Conservation (phyloP, 2,113 vertebrate species). For the Alouatta palliata region DNA sequence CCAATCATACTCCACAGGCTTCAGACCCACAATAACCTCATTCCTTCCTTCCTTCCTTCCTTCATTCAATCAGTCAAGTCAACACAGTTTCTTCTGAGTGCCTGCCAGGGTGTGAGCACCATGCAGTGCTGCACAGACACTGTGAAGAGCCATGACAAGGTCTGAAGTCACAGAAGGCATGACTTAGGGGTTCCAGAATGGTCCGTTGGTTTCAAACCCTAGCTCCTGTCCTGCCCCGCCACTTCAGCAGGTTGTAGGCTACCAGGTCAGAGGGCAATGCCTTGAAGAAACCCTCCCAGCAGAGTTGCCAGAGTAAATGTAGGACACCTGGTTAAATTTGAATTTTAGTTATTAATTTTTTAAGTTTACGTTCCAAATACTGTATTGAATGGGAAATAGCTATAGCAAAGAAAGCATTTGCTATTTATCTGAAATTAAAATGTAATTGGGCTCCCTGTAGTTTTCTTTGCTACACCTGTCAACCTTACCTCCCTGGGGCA, state of each 20-base stretch:
- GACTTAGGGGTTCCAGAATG: background rate
- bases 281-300: background rate
- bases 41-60: too few relatives aligned
- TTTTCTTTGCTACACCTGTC: background rate
- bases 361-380: background rate
- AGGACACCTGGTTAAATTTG: too few relatives aligned
- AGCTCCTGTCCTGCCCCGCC: background rate
- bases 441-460: background rate
- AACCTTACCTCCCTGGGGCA: background rate
- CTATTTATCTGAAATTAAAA: background rate
- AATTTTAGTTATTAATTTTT: background rate
- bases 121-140: background rate
- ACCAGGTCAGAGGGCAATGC: too few relatives aligned
- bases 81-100: background rate
- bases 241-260: background rate
- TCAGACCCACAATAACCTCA: background rate
- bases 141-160: too few relatives aligned
- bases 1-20: background rate
- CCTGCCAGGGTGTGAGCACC: too few relatives aligned
- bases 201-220: background rate
- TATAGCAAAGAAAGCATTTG: background rate
- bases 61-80: background rate
- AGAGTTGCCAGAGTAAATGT: background rate
- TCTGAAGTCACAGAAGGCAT: background rate
- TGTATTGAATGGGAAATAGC: background rate